These are phyloP conservation scores for Cheilosia scutellata DNA, from an alignment of 2,888 invertebrate genomes.

Conservation along the genomic window DNA sequence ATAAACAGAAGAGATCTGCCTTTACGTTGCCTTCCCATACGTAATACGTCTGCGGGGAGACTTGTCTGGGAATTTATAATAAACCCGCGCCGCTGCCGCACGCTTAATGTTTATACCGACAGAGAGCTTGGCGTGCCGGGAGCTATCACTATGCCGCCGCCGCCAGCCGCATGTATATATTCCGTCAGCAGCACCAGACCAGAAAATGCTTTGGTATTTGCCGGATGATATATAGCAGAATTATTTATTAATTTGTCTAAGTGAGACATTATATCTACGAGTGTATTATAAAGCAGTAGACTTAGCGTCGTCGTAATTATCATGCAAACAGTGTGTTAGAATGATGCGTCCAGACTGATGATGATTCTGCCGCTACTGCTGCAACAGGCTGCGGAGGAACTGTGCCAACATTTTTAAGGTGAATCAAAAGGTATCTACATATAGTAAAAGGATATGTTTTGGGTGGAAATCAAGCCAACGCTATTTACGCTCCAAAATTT, in stretches of 20 bases:
- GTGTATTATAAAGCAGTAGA: slow-evolving; percentile 67
- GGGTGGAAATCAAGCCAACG: too few species aligned
- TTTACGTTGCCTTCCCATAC: slow-evolving; percentile 22
- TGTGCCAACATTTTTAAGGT: neutral
- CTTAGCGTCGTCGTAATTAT: slow-evolving; percentile 69
- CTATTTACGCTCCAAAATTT: too few species aligned
- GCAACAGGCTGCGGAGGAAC: slow-evolving; percentile 10
- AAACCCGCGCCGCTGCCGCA: slow-evolving; percentile 28
- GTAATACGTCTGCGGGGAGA: slow-evolving; percentile 42
- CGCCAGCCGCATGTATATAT: neutral
- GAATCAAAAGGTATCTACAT: neutral
- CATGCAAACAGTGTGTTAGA: slow-evolving; percentile 33
- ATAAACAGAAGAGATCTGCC: slow-evolving; percentile 63
- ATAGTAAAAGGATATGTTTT: too few species aligned
- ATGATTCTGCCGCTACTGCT: neutral
- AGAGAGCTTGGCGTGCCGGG: slow-evolving; percentile 21
- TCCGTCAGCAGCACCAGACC: slow-evolving; percentile 1
- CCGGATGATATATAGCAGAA: slow-evolving; percentile 67
- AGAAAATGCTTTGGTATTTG: slow-evolving; percentile 49
- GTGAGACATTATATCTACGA: slow-evolving; percentile 66
- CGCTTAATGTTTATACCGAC: slow-evolving; percentile 36
- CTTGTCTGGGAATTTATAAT: slow-evolving; percentile 71
- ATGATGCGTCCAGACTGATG: slow-evolving; percentile 30
- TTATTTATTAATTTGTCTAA: slow-evolving; percentile 74
- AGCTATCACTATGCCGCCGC: neutral